A percentile compares a stretch with the other conserved stretches of the same genome.
These are phyloP conservation scores for Mimachlamys varia DNA, from an alignment of 2,888 invertebrate species.

Conservation along the genomic window DNA sequence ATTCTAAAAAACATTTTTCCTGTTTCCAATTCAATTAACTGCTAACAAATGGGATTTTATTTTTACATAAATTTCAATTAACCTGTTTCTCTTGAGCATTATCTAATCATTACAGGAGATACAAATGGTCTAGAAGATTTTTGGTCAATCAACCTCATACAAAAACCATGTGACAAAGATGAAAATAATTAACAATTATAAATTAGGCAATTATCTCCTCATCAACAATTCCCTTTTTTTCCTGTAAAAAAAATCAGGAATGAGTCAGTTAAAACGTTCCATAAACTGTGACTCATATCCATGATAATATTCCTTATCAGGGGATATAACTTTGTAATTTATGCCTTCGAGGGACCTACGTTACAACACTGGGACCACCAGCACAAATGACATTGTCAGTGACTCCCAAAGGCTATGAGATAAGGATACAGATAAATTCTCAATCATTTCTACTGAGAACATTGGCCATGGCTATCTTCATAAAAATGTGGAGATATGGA, in stretches of 20 bases:
- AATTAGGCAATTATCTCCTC: conserved; percentile 19
- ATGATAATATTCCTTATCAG: neutral
- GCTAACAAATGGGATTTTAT: neutral
- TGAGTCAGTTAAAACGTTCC: neutral
- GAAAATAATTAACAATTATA: conserved; percentile 15
- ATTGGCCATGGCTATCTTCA: neutral
- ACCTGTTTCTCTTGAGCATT: neutral
- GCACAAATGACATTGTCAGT: neutral
- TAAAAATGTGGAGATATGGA: neutral
- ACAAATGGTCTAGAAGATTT: neutral
- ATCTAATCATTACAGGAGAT: neutral
- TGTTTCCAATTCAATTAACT: neutral
- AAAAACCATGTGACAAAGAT: neutral
- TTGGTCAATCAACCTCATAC: neutral
- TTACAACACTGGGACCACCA: neutral
- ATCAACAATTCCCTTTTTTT: neutral
- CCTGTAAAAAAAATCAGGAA: neutral
- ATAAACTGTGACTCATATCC: conserved; percentile 7
- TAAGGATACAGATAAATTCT: neutral
- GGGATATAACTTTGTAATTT: neutral
- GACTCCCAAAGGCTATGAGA: neutral
- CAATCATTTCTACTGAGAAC: neutral
- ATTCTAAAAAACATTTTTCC: neutral
- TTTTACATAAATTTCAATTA: neutral
- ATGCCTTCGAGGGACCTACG: neutral